Evolutionary conservation across 2,888 invertebrate genomes (phyloP), one percentile per base, ranked within the genome.

Genomic region (Cyclophora punctaria): DNA sequence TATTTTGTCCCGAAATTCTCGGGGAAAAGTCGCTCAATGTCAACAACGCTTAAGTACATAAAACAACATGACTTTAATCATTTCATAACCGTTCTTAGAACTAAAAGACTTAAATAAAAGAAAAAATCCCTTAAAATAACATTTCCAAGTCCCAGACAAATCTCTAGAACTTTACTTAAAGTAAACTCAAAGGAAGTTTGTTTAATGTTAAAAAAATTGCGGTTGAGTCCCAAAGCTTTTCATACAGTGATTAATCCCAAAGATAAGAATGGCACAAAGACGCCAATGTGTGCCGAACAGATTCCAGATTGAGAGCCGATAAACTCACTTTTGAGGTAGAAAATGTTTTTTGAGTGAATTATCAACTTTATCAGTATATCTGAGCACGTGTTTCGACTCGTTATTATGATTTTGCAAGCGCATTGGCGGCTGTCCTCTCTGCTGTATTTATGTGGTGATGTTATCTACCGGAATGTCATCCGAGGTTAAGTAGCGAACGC

Each of bases 271-370:
- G 45, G 72, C 78, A 70, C 78, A 83, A 81, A 80, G 78, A 75
- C 75, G 77, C 75, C 82, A 83, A 84, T 84, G 80, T 86, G 85
- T 84, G 80, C 84, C 78, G 78, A 82, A 80, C 76, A 83, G 85
- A 84, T 84, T 80, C 76, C 75, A 80, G 84, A 85, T 85, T 69
- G 69, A 78, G 79, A 84, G 82, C 79, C 73, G 86, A 86, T 86
- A 86, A 85, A 82, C 75, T 69, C 63, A 74, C 70, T 78, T 83
- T 79, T 81, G 75, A 75, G 73, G 80, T 73, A 75, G 70, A 75
- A 76, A 76, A 75, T 72, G 69, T 75, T 77, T 80, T 82, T 78
- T 67, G 60, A 70, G 69, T 66, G 70, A 73, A 67, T 75, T 80
- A 80, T 79, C 73, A 64, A 67, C 56, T 71, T 56, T 74, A 83